A percentile compares a stretch with the other conserved stretches of the same genome.
Conservation (phyloP, 2,113 vertebrate species). For the Planiliza haematocheilus region DNA sequence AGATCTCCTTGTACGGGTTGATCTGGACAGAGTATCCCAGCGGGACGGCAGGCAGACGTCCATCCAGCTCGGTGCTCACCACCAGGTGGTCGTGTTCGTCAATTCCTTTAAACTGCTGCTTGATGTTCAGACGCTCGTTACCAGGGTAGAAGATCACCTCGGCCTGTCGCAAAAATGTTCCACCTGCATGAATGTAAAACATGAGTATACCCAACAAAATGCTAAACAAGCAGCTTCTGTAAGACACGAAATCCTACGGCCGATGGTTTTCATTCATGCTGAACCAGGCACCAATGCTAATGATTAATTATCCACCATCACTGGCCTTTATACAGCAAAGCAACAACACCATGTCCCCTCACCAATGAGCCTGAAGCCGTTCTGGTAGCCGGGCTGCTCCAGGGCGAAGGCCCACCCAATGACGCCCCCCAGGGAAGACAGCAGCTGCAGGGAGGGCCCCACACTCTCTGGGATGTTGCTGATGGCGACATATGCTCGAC, state of each 20-base stretch:
- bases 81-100: conserved; percentile 94
- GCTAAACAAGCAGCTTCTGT: too few relatives aligned
- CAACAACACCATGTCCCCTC: conserved; percentile 26
- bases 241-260: too few relatives aligned
- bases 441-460: conserved; percentile 89
- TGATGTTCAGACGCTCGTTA: conserved; percentile 87
- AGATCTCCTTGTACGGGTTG: conserved; percentile 90
- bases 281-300: too few relatives aligned
- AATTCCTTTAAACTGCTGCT: conserved; percentile 90
- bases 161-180: conserved; percentile 88
- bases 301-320: background rate
- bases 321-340: background rate
- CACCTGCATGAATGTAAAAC: conserved; percentile 79
- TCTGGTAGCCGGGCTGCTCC: conserved; percentile 89
- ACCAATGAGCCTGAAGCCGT: conserved; percentile 95
- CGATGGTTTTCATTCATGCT: too few relatives aligned
- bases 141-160: conserved; percentile 90
- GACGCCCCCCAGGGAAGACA: conserved; percentile 89
- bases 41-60: conserved; percentile 85
- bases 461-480: conserved; percentile 87
- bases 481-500: conserved; percentile 93
- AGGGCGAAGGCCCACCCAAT: conserved; percentile 98
- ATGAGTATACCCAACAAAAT: too few relatives aligned
- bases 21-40: conserved; percentile 85
- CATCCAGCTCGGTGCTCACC: conserved; percentile 90